Evolutionary conservation across 2,113 vertebrate species (phyloP), one percentile per base, ranked within the genome.

Genomic region (Charadrius vociferus): DNA sequence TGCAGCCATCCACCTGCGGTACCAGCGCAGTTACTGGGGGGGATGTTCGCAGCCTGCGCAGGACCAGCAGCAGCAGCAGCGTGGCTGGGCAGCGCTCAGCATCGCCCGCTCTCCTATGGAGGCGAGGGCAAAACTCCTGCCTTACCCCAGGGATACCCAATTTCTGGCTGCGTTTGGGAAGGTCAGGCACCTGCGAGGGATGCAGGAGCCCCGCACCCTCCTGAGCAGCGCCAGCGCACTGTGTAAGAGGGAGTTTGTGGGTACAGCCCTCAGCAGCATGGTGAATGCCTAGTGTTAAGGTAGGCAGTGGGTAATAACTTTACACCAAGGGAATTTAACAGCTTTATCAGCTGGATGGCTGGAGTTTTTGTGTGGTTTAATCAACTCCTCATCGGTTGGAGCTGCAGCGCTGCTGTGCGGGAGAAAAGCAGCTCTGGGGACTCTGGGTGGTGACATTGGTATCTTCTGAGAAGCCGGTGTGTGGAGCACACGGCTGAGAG

Each of bases 221-320:
- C 58, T 7, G 55, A 14, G 29, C 13, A 10, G 41, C 9, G 19
- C 13, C 49, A 9, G 50, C 1, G 2, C 1, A 29, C 36, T 27
- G 41, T 5, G 34, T 8, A 4, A 49, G 37, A 9, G 9, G 9
- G 7, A 3, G 1, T 39, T 56, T 67, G 29, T 12, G 26, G 56
- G 45, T 14, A 27, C 30, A 34, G 0, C 6, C 22, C 10, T 26
- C 29, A 8, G 47, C 55, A 62, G 55, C 0, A 0, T 1, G 4
- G 29, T 4, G 7, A 17, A 5, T 34, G 20, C 3, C 8, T 11
- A 6, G 27, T 0, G 3, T 21, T 41, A 9, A 3, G 1, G 2
- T 0, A 6, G 27, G 67, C 55, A 32, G 34, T 6, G 61, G 18
- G 39, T 10, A 13, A 12, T 58, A 39, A 22, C 36, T 26, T 70